Conservation (phyloP, 2,113 vertebrate genomes). For the Tricholaema leucomelas region DNA sequence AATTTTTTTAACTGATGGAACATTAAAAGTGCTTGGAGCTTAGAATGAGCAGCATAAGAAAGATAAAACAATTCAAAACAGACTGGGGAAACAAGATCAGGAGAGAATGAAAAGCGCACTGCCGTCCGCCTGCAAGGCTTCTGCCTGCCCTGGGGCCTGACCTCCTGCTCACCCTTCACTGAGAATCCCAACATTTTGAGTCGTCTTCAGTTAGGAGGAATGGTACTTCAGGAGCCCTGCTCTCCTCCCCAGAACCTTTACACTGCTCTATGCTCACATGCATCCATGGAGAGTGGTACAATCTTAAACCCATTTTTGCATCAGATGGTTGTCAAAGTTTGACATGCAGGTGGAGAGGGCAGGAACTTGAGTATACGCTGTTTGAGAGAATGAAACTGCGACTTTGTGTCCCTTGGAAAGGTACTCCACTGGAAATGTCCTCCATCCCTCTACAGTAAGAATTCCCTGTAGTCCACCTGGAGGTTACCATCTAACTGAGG, state of each 20-base stretch:
- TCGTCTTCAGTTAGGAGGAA: background rate
- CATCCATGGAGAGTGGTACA: background rate
- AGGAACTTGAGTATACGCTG: background rate
- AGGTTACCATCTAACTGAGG: background rate
- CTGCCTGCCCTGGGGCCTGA: background rate
- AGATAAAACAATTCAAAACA: background rate
- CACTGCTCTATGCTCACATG: background rate
- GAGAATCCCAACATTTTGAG: background rate
- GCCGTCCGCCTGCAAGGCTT: background rate
- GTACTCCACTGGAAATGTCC: background rate
- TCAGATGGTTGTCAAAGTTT: background rate
- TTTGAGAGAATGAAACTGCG: background rate
- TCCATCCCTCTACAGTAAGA: background rate
- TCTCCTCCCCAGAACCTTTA: background rate
- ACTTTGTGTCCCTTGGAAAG: background rate
- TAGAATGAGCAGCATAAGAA: background rate
- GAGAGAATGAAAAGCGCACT: background rate
- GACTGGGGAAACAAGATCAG: background rate
- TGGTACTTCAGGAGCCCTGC: background rate
- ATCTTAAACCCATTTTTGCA: background rate
- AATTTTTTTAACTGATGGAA: background rate
- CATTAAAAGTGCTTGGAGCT: background rate
- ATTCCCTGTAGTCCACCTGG: background rate
- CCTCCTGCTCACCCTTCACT: background rate
- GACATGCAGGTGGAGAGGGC: background rate